Evolutionary conservation across 2,113 vertebrate species (phyloP).

Genomic region (Tauraco erythrolophus): DNA sequence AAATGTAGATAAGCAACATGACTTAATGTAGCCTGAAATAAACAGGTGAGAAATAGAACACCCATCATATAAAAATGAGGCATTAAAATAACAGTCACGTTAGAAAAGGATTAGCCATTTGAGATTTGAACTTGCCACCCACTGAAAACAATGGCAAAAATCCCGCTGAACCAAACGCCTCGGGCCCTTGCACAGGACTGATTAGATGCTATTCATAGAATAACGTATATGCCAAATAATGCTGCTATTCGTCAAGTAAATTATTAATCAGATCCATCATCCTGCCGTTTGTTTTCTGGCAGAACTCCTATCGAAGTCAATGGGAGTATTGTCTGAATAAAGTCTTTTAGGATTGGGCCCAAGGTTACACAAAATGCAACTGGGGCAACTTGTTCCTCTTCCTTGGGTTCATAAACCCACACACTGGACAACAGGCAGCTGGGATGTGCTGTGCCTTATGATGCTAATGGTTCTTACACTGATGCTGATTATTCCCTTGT

Average conservation of each 20-base stretch:
- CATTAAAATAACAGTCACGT: background rate
- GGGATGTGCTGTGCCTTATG: background rate
- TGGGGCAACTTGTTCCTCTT: background rate
- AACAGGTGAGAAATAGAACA: background rate
- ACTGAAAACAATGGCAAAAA: background rate
- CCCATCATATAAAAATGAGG: background rate
- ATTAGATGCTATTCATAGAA: background rate
- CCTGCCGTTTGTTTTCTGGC: slow-evolving; percentile 3
- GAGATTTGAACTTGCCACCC: background rate
- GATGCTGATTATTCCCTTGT: background rate
- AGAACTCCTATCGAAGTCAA: slow-evolving; percentile 5
- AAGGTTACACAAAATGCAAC: background rate
- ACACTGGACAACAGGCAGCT: background rate
- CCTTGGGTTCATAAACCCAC: background rate
- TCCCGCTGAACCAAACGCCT: background rate
- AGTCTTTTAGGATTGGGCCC: background rate
- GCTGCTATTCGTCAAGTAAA: slow-evolving; percentile 23
- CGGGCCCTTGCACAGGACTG: background rate
- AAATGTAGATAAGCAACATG: background rate
- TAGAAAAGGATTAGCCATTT: background rate
- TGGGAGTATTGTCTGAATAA: background rate
- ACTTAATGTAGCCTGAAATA: background rate
- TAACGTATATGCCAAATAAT: slow-evolving; percentile 15
- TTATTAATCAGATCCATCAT: slow-evolving; percentile 32
- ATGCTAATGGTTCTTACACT: background rate